A percentile compares a stretch with the other conserved stretches of the same genome.
These are phyloP conservation scores for Acanthurus lineatus DNA, from an alignment of 2,797 vertebrate species.

Conservation along the genomic window DNA sequence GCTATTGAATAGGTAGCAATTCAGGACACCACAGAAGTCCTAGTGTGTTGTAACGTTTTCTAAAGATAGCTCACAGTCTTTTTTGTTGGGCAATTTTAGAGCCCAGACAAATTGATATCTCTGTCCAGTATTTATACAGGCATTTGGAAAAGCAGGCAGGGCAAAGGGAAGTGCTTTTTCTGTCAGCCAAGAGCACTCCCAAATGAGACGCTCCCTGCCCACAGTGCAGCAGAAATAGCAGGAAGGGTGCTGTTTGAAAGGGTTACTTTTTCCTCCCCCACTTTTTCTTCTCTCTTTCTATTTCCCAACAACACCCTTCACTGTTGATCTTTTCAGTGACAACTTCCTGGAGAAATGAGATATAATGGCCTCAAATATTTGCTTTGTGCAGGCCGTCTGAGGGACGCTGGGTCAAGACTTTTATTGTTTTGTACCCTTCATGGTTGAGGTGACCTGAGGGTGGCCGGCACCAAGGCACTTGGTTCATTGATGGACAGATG, in stretches of 20 bases:
- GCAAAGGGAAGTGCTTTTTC: constrained; percentile 80
- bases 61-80: constrained; percentile 76
- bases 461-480: constrained; percentile 74
- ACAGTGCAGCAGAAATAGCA: constrained; percentile 85
- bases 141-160: constrained; percentile 76
- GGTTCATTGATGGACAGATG: constrained; percentile 66
- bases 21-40: constrained; percentile 69
- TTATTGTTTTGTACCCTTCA: constrained; percentile 71
- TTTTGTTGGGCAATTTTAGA: constrained; percentile 72
- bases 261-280: constrained; percentile 72
- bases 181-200: constrained; percentile 75
- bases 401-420: constrained; percentile 63
- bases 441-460: constrained; percentile 74
- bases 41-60: constrained; percentile 61
- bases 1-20: constrained; percentile 65
- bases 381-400: constrained; percentile 66
- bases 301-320: constrained; percentile 67
- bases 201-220: constrained; percentile 86
- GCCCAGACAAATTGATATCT: constrained; percentile 81
- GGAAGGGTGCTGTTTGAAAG: constrained; percentile 77
- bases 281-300: constrained; percentile 64
- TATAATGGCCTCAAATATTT: constrained; percentile 84
- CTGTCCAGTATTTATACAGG: constrained; percentile 82
- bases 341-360: constrained; percentile 72
- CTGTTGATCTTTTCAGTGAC: constrained; percentile 72